A percentile compares a stretch with the other conserved stretches of the same genome.
phyloP scores from a whole-genome alignment of 2,888 invertebrate species.

The Drosophila crucigera region DNA sequence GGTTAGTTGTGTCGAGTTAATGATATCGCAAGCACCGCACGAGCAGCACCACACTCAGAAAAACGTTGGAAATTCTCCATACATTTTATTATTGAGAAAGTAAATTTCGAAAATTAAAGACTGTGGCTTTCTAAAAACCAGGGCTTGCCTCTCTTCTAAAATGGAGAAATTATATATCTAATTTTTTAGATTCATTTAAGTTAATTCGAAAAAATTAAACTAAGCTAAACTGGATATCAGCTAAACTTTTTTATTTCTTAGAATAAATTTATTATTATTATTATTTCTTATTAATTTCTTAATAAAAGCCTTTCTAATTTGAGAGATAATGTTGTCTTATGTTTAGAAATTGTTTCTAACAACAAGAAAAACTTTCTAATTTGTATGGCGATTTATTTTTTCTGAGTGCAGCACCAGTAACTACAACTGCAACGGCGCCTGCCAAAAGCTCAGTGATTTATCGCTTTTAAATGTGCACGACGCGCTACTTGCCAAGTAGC shows the following conservation, averaged over 20 bases:
- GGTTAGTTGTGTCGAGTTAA: slow-evolving; percentile 68
- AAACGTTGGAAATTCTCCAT: not conserved
- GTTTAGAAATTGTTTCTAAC: not conserved
- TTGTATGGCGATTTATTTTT: not conserved
- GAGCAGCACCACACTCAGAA: not conserved
- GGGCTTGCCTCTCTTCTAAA: not conserved
- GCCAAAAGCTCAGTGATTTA: slow-evolving; percentile 76
- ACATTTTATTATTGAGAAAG: not conserved
- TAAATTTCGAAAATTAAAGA: not conserved
- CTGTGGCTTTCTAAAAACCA: not conserved
- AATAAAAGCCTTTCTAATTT: not conserved
- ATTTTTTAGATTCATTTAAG: not conserved
- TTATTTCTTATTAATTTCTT: not conserved
- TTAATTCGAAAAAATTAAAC: not conserved
- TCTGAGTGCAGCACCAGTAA: not conserved
- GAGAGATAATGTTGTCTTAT: not conserved
- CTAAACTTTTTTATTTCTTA: not conserved
- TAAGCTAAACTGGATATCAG: not conserved
- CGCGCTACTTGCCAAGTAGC: slow-evolving; percentile 54
- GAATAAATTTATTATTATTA: not conserved
- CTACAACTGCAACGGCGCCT: slow-evolving; percentile 42
- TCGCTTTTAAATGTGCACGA: slow-evolving; percentile 76
- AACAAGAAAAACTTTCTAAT: not conserved
- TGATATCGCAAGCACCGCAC: slow-evolving; percentile 59
- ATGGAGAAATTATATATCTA: not conserved